Evolutionary conservation across 2,113 vertebrate species (phyloP), one percentile per base, ranked within the genome.

Genomic region (Lamprologus lemairii): DNA sequence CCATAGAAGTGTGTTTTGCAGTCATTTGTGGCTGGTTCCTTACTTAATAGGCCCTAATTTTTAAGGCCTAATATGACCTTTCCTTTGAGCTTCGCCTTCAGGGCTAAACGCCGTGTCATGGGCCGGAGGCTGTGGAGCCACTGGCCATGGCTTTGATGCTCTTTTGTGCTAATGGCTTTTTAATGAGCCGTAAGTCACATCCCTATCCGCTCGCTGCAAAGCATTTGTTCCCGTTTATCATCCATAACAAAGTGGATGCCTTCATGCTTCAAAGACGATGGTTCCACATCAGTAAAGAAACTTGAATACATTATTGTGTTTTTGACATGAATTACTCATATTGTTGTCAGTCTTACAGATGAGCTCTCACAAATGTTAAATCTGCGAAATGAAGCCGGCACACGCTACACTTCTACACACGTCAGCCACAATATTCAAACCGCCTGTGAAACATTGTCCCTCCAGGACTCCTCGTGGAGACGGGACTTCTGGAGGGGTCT

Each of bases 161-260:
- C 80, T 28, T 11, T 81, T 31, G 53, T 68, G 63, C 78, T 90
- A 92, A 93, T 86, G 73, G 85, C 79, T 84, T 89, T 91, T 86
- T 92, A 91, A 94, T 90, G 89, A 94, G 85, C 33, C 75, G n/a
- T 75, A 86, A 86, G 87, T 90, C 89, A 85, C 80, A n/a, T 71
- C 49, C 28, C 17, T 19, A n/a, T 88, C 31, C 49, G 16, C 51
- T n/a, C n/a, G 71, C 37, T 81, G 14, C 73, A 75, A 73, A 87
- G 60, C 57, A 10, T 79, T 83, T 81, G 71, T 55, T 45, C 19
- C 75, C 40, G 31, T 33, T 11, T n/a, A 47, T 80, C 68, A 58
- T 40, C 57, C 35, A 80, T 80, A 84, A 85, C 57, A 82, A 81
- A 88, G 26, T n/a, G 37, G 31, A 78, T 19, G 83, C 17, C 79